Percentiles rank a stretch among this genome's conserved stretches.
These are phyloP conservation scores for Sinelater perroti DNA, from an alignment of 2,888 invertebrate genomes.

Conservation along the genomic window DNA sequence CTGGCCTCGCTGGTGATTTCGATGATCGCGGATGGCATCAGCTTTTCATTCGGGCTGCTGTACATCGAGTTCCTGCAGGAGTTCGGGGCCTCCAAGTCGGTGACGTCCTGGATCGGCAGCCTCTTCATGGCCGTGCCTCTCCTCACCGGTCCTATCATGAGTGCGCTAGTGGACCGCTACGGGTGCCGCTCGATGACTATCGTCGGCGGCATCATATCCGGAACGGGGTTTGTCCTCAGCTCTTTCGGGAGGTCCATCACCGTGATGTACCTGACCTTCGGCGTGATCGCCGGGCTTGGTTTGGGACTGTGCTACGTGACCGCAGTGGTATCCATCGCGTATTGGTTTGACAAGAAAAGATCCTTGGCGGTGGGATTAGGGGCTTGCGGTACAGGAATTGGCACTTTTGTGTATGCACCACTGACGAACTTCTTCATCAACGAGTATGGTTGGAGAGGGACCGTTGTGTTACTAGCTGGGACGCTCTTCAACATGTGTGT, in stretches of 20 bases:
- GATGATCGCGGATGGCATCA: slow-evolving; percentile 91
- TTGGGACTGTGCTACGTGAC: slow-evolving; percentile 87
- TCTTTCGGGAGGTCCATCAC: slow-evolving; percentile 76
- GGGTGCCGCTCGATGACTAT: slow-evolving; percentile 65
- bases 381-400: slow-evolving; percentile 89
- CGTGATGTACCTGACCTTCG: slow-evolving; percentile 85
- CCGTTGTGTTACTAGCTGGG: slow-evolving; percentile 81
- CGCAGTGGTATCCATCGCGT: slow-evolving; percentile 90
- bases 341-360: slow-evolving; percentile 90
- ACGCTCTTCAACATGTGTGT: slow-evolving; percentile 86
- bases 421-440: slow-evolving; percentile 81
- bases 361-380: slow-evolving; percentile 87
- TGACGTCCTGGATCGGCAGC: slow-evolving; percentile 90
- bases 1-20: slow-evolving; percentile 85
- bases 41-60: slow-evolving; percentile 91
- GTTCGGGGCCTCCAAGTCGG: slow-evolving; percentile 82
- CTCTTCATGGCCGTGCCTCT: slow-evolving; percentile 90
- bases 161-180: slow-evolving; percentile 84
- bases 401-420: slow-evolving; percentile 88
- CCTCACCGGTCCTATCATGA: slow-evolving; percentile 83
- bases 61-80: slow-evolving; percentile 84
- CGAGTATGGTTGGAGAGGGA: slow-evolving; percentile 86
- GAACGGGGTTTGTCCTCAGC: slow-evolving; percentile 79
- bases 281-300: slow-evolving; percentile 84
- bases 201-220: slow-evolving; percentile 75